Conservation (phyloP, 2,797 vertebrate species). For the Phrynocephalus forsythii region DNA sequence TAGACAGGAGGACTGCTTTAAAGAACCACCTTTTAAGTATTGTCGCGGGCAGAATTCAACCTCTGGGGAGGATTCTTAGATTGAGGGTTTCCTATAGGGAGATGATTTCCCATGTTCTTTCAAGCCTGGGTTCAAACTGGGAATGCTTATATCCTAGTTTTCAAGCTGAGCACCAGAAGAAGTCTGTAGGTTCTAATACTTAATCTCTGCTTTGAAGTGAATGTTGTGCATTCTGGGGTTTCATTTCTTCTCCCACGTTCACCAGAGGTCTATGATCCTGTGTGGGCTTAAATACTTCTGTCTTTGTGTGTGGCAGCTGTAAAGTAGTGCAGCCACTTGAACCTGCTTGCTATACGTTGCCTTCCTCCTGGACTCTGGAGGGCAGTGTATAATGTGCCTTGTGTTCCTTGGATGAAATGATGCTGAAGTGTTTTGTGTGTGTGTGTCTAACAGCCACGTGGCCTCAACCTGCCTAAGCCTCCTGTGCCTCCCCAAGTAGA, state of each 20-base stretch:
- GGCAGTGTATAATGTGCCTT: neutral
- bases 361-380: neutral
- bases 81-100: too few relatives aligned
- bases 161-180: neutral
- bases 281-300: neutral
- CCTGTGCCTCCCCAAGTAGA: slow-evolving; percentile 95
- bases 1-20: neutral
- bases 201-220: neutral
- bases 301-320: neutral
- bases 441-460: slow-evolving; percentile 86
- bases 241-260: neutral
- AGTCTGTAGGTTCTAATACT: neutral
- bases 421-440: slow-evolving; percentile 17
- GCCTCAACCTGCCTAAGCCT: slow-evolving; percentile 92
- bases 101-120: neutral
- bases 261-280: neutral
- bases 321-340: neutral
- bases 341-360: neutral
- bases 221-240: neutral
- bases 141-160: neutral
- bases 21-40: neutral
- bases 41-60: neutral
- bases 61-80: neutral
- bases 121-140: neutral
- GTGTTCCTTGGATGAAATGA: neutral